Percentiles rank a stretch among this genome's conserved stretches.
Evolutionary conservation across 2,888 invertebrate genomes (phyloP).

Genomic region (Petrolisthes cinctipes): DNA sequence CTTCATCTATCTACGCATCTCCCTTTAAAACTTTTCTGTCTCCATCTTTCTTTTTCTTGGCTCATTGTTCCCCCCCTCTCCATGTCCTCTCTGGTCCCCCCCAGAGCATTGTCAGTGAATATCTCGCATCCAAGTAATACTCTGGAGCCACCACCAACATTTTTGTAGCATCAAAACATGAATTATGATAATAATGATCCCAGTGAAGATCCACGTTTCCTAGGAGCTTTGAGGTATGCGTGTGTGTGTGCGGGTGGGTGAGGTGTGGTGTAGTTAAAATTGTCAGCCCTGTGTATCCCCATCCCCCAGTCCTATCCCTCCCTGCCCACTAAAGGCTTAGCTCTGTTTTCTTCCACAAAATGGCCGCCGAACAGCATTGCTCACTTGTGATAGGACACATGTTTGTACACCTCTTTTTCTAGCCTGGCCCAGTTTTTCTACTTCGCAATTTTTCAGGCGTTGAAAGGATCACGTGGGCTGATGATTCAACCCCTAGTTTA

Average conservation of each 20-base stretch:
- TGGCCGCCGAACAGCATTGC: slow-evolving; percentile 52
- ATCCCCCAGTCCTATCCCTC: not conserved
- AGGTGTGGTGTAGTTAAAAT: slow-evolving; percentile 46
- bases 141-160: slow-evolving; percentile 34
- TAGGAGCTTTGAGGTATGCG: slow-evolving; percentile 38
- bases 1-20: slow-evolving; percentile 3
- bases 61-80: not conserved
- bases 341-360: slow-evolving; percentile 52
- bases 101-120: slow-evolving; percentile 45
- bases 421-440: slow-evolving; percentile 55
- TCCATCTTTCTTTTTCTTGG: not conserved
- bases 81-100: slow-evolving; percentile 27
- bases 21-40: not conserved
- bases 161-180: slow-evolving; percentile 38
- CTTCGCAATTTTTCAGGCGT: slow-evolving; percentile 48
- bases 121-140: slow-evolving; percentile 25
- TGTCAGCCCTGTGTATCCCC: slow-evolving; percentile 45
- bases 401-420: slow-evolving; percentile 61
- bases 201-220: slow-evolving; percentile 23
- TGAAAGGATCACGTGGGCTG: slow-evolving; percentile 47
- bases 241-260: slow-evolving; percentile 46
- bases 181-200: slow-evolving; percentile 22
- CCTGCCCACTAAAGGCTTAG: slow-evolving; percentile 42
- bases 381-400: slow-evolving; percentile 55
- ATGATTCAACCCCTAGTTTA: slow-evolving; percentile 47